phyloP scores from a whole-genome alignment of 2,797 vertebrate genomes.

The Xerus rutilus region DNA sequence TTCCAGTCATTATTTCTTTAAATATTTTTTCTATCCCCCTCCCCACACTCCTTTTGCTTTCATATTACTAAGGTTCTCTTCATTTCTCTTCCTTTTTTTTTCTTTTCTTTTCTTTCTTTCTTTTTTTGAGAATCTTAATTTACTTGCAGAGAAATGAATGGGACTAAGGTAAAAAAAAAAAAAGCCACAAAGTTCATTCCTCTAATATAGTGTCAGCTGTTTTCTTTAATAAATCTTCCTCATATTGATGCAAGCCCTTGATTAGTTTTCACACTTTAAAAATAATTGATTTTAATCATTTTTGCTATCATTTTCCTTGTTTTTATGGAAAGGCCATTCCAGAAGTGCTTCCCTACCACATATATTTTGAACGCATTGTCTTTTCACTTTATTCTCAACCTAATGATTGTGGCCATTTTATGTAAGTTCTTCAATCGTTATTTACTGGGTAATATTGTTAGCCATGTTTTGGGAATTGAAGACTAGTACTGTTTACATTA shows the following conservation, averaged over 20 bases:
- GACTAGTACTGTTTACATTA: neutral
- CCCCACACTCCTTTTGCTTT: neutral
- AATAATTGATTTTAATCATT: neutral
- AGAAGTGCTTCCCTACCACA: neutral
- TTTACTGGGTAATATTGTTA: neutral
- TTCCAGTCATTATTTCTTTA: constrained; percentile 15
- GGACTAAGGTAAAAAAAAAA: neutral
- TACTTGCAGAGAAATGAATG: neutral
- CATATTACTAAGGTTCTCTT: neutral
- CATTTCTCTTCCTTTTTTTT: neutral
- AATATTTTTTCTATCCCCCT: neutral
- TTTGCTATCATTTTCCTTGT: neutral
- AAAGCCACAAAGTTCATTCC: neutral
- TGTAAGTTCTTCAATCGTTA: neutral
- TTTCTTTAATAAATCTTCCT: neutral
- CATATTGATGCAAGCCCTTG: neutral
- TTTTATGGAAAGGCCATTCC: neutral
- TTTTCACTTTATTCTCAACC: neutral
- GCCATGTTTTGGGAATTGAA: neutral
- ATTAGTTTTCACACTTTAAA: neutral
- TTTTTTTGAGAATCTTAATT: neutral
- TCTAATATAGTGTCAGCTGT: neutral
- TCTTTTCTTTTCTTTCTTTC: neutral
- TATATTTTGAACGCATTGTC: neutral
- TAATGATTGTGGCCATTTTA: neutral